phyloP scores from a whole-genome alignment of 2,113 vertebrate species.

The Platanista minor region DNA sequence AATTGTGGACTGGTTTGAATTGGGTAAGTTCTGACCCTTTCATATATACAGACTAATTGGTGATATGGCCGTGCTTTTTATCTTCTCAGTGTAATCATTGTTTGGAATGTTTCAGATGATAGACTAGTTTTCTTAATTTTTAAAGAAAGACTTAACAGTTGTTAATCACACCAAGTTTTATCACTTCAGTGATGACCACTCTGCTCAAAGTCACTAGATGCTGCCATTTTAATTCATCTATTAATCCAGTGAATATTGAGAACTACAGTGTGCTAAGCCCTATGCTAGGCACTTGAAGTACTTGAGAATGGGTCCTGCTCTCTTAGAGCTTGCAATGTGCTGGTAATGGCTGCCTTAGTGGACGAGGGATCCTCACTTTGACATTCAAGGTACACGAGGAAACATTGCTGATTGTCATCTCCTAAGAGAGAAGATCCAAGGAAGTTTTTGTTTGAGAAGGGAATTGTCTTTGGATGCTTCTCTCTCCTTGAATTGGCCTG shows the following conservation, averaged over 20 bases:
- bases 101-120: neutral
- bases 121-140: neutral
- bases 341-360: neutral
- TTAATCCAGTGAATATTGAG: neutral
- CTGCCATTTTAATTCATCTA: neutral
- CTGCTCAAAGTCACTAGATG: too few relatives aligned
- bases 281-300: neutral
- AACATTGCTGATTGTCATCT: neutral
- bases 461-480: neutral
- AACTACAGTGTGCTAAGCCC: neutral
- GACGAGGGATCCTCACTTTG: neutral
- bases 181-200: neutral
- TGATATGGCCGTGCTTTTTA: neutral
- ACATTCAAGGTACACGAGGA: neutral
- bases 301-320: neutral
- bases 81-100: neutral
- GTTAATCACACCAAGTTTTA: neutral
- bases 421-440: neutral
- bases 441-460: neutral
- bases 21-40: neutral
- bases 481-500: conserved; percentile 9
- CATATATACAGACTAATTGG: neutral
- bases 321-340: neutral
- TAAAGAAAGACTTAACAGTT: neutral
- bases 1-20: neutral